Conservation (phyloP, 1,140 invertebrate genomes). For the Zaprionus lachaisei region DNA sequence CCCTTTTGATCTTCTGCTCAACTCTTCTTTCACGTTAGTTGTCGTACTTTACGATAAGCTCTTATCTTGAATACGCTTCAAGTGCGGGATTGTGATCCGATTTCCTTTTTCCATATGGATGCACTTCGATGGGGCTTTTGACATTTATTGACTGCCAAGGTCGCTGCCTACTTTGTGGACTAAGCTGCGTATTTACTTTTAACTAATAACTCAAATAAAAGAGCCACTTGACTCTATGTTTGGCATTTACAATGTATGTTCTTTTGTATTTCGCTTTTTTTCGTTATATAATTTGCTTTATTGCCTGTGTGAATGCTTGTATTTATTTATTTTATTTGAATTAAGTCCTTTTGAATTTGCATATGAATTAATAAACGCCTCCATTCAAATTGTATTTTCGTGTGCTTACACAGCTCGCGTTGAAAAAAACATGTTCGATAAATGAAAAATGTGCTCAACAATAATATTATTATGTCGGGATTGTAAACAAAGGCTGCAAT, state of each 20-base stretch:
- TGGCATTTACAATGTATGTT: neutral
- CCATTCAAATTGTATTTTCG: neutral
- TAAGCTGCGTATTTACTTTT: neutral
- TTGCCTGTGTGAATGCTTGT: neutral
- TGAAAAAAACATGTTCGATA: neutral
- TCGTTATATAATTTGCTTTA: neutral
- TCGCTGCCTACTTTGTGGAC: neutral
- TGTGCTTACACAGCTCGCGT: neutral
- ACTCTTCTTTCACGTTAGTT: neutral
- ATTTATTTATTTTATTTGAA: constrained; percentile 1
- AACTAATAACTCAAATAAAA: neutral
- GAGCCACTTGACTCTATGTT: neutral
- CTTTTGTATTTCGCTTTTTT: neutral
- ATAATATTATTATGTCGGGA: constrained; percentile 1
- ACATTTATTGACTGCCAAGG: constrained; percentile 12
- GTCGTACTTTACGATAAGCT: constrained; percentile 5
- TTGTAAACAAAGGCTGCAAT: constrained; percentile 13
- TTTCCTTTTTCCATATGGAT: neutral
- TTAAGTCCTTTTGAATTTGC: constrained; percentile 15
- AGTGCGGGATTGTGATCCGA: neutral
- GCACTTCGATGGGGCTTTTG: neutral
- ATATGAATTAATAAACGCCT: constrained; percentile 35
- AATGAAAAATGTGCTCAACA: constrained; percentile 31
- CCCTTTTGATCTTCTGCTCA: neutral
- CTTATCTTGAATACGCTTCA: neutral